phyloP scores from a whole-genome alignment of 2,113 vertebrate genomes.

The Plectropomus leopardus region DNA sequence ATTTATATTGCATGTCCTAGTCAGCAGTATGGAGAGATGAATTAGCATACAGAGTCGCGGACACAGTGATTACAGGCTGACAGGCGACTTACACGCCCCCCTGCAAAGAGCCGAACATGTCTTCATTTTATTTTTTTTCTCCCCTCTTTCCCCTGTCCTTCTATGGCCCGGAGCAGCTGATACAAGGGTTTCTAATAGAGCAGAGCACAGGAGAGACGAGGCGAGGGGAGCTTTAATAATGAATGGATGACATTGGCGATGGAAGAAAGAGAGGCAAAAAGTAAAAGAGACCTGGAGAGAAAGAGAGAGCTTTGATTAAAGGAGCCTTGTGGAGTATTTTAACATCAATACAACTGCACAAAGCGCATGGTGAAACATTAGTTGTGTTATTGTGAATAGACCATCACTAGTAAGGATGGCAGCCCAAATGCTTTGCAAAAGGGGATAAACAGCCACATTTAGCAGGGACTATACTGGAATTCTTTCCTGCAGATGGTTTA shows the following conservation, averaged over 20 bases:
- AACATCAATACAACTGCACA: slow-evolving; percentile 42
- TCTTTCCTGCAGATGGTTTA: neutral
- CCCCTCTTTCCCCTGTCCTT: slow-evolving; percentile 70
- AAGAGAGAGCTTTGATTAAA: slow-evolving; percentile 66
- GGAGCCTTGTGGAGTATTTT: slow-evolving; percentile 46
- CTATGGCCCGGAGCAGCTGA: slow-evolving; percentile 87
- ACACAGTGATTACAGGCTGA: slow-evolving; percentile 97
- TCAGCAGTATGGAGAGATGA: slow-evolving; percentile 80
- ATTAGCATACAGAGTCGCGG: slow-evolving; percentile 91
- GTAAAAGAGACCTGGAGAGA: slow-evolving; percentile 39
- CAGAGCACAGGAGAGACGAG: slow-evolving; percentile 85
- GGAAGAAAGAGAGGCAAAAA: slow-evolving; percentile 51
- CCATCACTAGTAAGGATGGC: neutral
- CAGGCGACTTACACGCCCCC: slow-evolving; percentile 92
- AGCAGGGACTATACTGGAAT: neutral
- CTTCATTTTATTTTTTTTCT: slow-evolving; percentile 77
- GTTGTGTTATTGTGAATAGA: slow-evolving; percentile 15
- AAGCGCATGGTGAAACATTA: slow-evolving; percentile 31
- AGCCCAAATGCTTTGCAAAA: neutral
- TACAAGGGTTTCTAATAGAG: slow-evolving; percentile 93
- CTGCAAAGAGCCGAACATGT: slow-evolving; percentile 86
- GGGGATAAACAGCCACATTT: neutral
- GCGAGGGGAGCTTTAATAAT: slow-evolving; percentile 93
- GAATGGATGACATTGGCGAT: slow-evolving; percentile 82
- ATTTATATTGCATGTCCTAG: slow-evolving; percentile 84